phyloP scores from a whole-genome alignment of 2,888 invertebrate species.

The Noctuana brunneofusca region DNA sequence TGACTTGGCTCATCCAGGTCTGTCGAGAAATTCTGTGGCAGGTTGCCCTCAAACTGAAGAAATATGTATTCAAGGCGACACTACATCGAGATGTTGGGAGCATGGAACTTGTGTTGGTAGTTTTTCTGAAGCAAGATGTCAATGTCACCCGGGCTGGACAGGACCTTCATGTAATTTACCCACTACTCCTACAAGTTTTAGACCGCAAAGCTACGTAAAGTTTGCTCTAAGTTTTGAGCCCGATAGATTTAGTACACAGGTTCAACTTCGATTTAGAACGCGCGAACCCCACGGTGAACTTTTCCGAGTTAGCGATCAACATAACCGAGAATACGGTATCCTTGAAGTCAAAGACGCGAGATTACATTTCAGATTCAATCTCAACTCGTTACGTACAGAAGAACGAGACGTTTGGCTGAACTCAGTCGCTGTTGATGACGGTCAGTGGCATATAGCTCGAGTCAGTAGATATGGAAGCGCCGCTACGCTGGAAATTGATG shows the following conservation, averaged over 20 bases:
- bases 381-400: constrained; percentile 95
- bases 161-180: constrained; percentile 93
- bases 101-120: constrained; percentile 97
- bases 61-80: constrained; percentile 93
- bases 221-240: constrained; percentile 97
- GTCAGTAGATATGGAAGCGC: constrained; percentile 96
- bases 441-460: constrained; percentile 97
- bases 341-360: constrained; percentile 95
- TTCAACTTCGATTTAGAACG: constrained; percentile 96
- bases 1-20: constrained; percentile 96
- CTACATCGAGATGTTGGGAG: constrained; percentile 94
- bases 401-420: constrained; percentile 95
- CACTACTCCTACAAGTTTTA: constrained; percentile 95
- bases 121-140: constrained; percentile 94
- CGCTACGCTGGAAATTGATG: constrained; percentile 95
- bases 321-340: constrained; percentile 96
- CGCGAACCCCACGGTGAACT: constrained; percentile 96
- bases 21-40: constrained; percentile 91
- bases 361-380: constrained; percentile 95
- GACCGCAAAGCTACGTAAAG: constrained; percentile 97
- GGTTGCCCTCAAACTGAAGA: constrained; percentile 98
- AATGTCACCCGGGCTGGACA: constrained; percentile 97
- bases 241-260: constrained; percentile 94
- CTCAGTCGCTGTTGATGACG: constrained; percentile 95
- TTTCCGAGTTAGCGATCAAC: constrained; percentile 96